Evolutionary conservation across 2,113 vertebrate species (phyloP), one percentile per base, ranked within the genome.

Genomic region (Hyperopisus bebe): DNA sequence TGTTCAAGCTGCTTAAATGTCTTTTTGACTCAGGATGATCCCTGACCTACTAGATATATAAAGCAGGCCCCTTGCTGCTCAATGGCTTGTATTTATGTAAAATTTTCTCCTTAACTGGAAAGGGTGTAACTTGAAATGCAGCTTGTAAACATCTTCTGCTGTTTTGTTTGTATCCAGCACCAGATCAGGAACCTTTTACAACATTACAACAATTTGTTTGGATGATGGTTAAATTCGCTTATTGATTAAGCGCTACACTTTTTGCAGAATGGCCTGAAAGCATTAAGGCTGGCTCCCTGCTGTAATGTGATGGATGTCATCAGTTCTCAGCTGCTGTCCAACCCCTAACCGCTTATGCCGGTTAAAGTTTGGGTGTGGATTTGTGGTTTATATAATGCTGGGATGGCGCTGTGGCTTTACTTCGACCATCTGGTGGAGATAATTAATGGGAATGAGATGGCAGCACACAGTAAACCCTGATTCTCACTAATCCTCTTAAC

Each of bases 401-500:
- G 19, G 50, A 15, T 42, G 74, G 27, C 53, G n/a, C 39, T 6
- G 21, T 24, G 19, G 44, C 0, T 8, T 42, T 50, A 15, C 11
- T n/a, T 66, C 15, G 15, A 39, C 82, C 83, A 86, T 86, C 53
- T 86, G 70, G 80, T 42, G 47, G 83, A 21, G 42, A 17, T 86
- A 89, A 85, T 86, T 27, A 86, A 89, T 27, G 42, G 39, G 42
- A 48, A 86, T 39, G 11, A 70, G 83, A 89, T 47, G 39, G 44
- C 62, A 47, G 44, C 89, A 21, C 27, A 3, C 1, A 53, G 47
- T 86, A 70, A 86, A 62, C 42, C 13, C n/a, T 1, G 2, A 70
- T 84, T 85, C 62, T 24, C 48, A 27, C 11, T 89, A 86, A 86
- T 86, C 89, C 42, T 85, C 35, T 58, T 89, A 62, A 58, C 53